These are phyloP conservation scores for Conomelus anceps DNA, from an alignment of 2,888 invertebrate species.

Conservation along the genomic window DNA sequence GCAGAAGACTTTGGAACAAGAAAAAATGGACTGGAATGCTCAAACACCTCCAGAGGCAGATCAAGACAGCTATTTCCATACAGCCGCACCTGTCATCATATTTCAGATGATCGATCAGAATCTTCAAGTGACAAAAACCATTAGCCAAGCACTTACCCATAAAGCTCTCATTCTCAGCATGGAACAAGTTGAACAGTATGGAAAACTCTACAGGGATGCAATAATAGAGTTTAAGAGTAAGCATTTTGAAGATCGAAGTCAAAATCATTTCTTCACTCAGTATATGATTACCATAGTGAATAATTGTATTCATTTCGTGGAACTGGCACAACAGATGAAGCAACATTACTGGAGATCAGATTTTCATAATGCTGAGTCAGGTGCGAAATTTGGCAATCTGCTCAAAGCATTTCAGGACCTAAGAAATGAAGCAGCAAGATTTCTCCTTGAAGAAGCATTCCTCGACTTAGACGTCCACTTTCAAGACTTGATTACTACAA, in stretches of 20 bases:
- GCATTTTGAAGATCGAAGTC: conserved; percentile 87
- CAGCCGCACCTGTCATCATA: conserved; percentile 90
- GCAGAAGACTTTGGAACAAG: conserved; percentile 83
- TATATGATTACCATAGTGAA: conserved; percentile 94
- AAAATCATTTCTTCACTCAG: conserved; percentile 81
- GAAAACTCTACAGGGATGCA: conserved; percentile 75
- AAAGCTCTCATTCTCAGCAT: conserved; percentile 82
- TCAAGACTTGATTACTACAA: conserved; percentile 78
- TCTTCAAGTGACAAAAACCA: conserved; percentile 61
- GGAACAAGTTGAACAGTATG: conserved; percentile 83
- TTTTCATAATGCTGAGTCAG: conserved; percentile 52
- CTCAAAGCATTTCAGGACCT: conserved; percentile 63
- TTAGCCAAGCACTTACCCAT: conserved; percentile 72
- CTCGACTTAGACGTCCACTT: conserved; percentile 86
- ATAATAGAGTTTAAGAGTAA: conserved; percentile 81
- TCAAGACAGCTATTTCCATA: conserved; percentile 75
- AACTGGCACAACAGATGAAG: conserved; percentile 79
- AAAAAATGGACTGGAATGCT: conserved; percentile 88
- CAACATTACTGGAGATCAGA: conserved; percentile 68
- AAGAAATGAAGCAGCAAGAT: conserved; percentile 68
- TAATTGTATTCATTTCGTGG: conserved; percentile 86
- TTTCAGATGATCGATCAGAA: conserved; percentile 99
- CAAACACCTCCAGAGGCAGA: conserved; percentile 72
- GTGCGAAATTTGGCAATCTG: conserved; percentile 57
- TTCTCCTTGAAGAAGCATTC: conserved; percentile 86